A percentile compares a stretch with the other conserved stretches of the same genome.
Evolutionary conservation across 2,797 vertebrate species (phyloP).

Genomic region (Xiphorhynchus erythropygius): DNA sequence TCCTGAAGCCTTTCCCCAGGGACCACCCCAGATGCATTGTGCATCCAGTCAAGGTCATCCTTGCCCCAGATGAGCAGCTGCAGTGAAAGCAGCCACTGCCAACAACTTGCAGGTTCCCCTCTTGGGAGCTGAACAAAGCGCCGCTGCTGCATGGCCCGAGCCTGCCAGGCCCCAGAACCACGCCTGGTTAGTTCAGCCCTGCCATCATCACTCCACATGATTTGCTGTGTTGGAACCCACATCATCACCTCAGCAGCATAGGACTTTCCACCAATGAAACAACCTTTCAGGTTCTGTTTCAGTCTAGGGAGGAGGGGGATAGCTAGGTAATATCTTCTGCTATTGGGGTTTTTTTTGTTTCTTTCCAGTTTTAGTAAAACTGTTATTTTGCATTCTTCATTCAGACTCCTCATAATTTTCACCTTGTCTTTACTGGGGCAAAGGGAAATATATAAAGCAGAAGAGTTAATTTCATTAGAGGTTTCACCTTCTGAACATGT

Average conservation of each 20-base stretch:
- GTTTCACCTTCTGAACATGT: background rate
- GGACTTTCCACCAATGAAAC: background rate
- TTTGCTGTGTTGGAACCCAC: background rate
- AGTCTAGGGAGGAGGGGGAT: background rate
- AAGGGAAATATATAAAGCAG: background rate
- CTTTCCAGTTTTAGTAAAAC: background rate
- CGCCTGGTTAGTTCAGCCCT: background rate
- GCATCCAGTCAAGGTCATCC: background rate
- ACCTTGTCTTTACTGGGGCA: background rate
- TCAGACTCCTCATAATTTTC: background rate
- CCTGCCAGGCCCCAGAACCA: background rate
- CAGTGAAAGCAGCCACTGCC: background rate
- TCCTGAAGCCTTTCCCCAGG: background rate
- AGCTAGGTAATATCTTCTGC: background rate
- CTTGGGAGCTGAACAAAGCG: background rate
- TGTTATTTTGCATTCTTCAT: background rate
- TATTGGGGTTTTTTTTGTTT: background rate
- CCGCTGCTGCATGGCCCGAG: background rate
- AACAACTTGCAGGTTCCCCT: background rate
- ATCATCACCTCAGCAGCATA: background rate
- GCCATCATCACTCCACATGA: background rate
- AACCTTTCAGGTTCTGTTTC: background rate
- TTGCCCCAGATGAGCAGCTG: background rate
- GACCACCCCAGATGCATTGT: background rate
- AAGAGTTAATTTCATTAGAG: background rate